Evolutionary conservation across 2,113 vertebrate species (phyloP).

Genomic region (Hemiscyllium ocellatum): DNA sequence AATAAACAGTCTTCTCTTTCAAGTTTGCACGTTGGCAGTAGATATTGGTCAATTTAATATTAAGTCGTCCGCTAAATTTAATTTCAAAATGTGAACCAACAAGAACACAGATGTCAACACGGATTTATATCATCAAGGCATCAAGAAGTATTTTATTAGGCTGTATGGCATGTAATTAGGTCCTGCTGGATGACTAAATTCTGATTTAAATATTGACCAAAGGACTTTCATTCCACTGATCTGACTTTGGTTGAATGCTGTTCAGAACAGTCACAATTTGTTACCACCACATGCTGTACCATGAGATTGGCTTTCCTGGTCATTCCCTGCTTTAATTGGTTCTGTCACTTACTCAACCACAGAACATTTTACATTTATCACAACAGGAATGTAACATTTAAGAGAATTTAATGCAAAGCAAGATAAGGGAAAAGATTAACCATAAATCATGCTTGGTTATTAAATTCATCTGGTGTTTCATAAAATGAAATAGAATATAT

Average conservation of each 20-base stretch:
- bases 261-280: background rate
- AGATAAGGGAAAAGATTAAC: background rate
- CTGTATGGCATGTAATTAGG: background rate
- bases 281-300: background rate
- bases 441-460: background rate
- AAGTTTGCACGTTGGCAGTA: background rate
- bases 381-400: background rate
- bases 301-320: background rate
- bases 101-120: background rate
- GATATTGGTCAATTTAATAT: background rate
- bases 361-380: background rate
- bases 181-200: background rate
- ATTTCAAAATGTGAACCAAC: background rate
- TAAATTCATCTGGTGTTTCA: background rate
- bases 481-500: background rate
- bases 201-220: background rate
- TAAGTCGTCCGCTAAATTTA: background rate
- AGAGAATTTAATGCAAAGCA: background rate
- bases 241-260: background rate
- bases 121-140: background rate
- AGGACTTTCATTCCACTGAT: background rate
- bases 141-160: background rate
- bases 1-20: background rate
- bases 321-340: background rate
- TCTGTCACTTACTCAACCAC: background rate